A percentile compares a stretch with the other conserved stretches of the same genome.
phyloP scores from a whole-genome alignment of 1,140 invertebrate genomes.

The Penaeus japonicus region DNA sequence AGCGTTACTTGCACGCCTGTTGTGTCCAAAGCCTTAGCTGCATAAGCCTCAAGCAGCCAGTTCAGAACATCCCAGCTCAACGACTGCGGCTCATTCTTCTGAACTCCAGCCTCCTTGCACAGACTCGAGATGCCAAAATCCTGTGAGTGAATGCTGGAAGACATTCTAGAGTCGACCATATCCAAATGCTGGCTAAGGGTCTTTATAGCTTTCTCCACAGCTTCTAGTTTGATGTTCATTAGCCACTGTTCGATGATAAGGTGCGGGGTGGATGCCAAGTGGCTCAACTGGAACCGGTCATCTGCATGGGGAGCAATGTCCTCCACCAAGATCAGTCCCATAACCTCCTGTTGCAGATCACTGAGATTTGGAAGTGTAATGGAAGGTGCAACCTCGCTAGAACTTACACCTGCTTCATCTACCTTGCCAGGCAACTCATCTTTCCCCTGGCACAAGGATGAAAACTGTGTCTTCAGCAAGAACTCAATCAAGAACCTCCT shows the following conservation, averaged over 20 bases:
- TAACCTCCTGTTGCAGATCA: slow-evolving; percentile 28
- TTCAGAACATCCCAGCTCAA: slow-evolving; percentile 38
- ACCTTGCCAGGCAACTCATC: not conserved
- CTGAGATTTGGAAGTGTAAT: not conserved
- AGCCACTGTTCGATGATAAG: slow-evolving; percentile 51
- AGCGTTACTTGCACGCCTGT: slow-evolving; percentile 42
- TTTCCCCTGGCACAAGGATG: not conserved
- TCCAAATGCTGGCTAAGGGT: slow-evolving; percentile 16
- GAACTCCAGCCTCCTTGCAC: not conserved
- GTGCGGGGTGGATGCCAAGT: slow-evolving; percentile 28
- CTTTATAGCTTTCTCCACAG: slow-evolving; percentile 34
- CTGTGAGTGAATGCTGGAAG: not conserved
- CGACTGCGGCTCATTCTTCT: not conserved
- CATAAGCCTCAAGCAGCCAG: slow-evolving; percentile 39
- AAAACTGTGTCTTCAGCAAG: slow-evolving; percentile 18
- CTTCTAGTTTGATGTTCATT: slow-evolving; percentile 43
- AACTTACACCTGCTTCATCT: not conserved
- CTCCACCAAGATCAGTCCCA: slow-evolving; percentile 42
- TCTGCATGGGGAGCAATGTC: slow-evolving; percentile 27
- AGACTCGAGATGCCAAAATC: slow-evolving; percentile 7
- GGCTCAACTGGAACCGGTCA: slow-evolving; percentile 41
- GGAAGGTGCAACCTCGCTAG: not conserved
- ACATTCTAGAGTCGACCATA: slow-evolving; percentile 8
- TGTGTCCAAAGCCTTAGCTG: slow-evolving; percentile 43
- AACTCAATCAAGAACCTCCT: slow-evolving; percentile 38